Conservation (phyloP, 2,113 vertebrate species). For the Oncorhynchus mykiss region DNA sequence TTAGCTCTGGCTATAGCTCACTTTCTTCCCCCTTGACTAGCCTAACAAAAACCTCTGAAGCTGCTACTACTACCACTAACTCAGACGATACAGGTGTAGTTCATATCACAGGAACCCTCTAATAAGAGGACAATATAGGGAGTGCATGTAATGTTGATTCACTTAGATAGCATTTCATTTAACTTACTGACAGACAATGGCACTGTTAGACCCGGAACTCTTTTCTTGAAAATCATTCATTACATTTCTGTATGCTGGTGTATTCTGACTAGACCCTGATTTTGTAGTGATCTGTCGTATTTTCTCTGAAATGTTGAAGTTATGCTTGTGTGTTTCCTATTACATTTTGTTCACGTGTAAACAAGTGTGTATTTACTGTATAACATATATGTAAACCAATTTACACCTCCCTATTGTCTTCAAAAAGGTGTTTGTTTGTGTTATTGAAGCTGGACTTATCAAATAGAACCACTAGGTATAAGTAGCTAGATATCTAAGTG, state of each 20-base stretch:
- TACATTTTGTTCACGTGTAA: not conserved
- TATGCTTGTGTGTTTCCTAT: not conserved
- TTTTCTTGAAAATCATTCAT: too few relatives aligned
- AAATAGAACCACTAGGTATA: not conserved
- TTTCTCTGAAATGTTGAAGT: not conserved
- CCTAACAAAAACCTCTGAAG: conserved; percentile 7
- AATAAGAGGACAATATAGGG: not conserved
- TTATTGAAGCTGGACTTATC: not conserved
- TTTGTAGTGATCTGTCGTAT: not conserved
- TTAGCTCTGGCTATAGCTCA: conserved; percentile 5
- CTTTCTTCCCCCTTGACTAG: not conserved
- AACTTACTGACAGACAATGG: not conserved
- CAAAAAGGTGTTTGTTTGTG: not conserved
- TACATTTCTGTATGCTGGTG: not conserved
- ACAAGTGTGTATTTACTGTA: too few relatives aligned
- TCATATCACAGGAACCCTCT: not conserved
- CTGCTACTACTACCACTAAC: conserved; percentile 6
- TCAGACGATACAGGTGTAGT: conserved; percentile 9
- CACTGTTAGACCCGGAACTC: not conserved
- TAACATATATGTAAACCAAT: not conserved
- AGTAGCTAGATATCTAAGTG: conserved; percentile 5
- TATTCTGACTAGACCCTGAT: not conserved
- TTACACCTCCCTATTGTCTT: not conserved
- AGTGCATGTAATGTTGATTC: not conserved
- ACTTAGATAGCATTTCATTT: not conserved